A percentile compares a stretch with the other conserved stretches of the same genome.
Conservation (phyloP, 2,113 vertebrate species). For the Eubucco bourcierii region DNA sequence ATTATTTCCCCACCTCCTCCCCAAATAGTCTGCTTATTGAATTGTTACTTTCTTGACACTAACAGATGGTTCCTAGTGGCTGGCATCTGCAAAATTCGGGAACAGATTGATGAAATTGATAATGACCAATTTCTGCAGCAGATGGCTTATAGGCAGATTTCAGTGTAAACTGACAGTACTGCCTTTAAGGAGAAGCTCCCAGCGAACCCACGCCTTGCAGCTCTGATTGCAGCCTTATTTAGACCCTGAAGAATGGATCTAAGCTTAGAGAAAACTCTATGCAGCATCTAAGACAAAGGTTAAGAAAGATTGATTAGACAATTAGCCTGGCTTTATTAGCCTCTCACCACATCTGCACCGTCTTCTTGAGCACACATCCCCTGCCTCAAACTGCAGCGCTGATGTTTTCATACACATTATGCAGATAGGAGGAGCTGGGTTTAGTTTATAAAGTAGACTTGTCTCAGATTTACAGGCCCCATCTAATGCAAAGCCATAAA, state of each 20-base stretch:
- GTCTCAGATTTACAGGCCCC: not conserved
- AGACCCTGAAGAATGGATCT: slow-evolving; percentile 55
- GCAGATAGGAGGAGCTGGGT: not conserved
- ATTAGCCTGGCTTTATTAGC: slow-evolving; percentile 53
- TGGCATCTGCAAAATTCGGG: slow-evolving; percentile 70
- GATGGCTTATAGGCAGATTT: slow-evolving; percentile 69
- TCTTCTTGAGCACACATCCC: slow-evolving; percentile 21
- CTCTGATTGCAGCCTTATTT: slow-evolving; percentile 56
- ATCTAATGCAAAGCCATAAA: not conserved
- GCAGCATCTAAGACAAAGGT: slow-evolving; percentile 61
- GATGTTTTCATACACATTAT: slow-evolving; percentile 51
- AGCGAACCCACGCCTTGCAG: slow-evolving; percentile 49
- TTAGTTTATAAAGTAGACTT: not conserved
- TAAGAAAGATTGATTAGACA: slow-evolving; percentile 71
- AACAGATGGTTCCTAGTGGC: slow-evolving; percentile 69
- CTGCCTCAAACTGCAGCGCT: slow-evolving; percentile 16
- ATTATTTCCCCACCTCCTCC: not conserved
- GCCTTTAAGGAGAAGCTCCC: slow-evolving; percentile 58
- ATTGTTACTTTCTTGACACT: slow-evolving; percentile 54
- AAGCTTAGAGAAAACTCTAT: slow-evolving; percentile 10
- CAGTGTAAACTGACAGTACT: slow-evolving; percentile 53
- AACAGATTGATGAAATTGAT: slow-evolving; percentile 73
- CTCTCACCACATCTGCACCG: slow-evolving; percentile 48
- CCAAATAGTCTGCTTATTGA: slow-evolving; percentile 53
- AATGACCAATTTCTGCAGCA: slow-evolving; percentile 65